A percentile compares a stretch with the other conserved stretches of the same genome.
phyloP scores from a whole-genome alignment of 2,888 invertebrate genomes.

The Torymus aiolomorphi region DNA sequence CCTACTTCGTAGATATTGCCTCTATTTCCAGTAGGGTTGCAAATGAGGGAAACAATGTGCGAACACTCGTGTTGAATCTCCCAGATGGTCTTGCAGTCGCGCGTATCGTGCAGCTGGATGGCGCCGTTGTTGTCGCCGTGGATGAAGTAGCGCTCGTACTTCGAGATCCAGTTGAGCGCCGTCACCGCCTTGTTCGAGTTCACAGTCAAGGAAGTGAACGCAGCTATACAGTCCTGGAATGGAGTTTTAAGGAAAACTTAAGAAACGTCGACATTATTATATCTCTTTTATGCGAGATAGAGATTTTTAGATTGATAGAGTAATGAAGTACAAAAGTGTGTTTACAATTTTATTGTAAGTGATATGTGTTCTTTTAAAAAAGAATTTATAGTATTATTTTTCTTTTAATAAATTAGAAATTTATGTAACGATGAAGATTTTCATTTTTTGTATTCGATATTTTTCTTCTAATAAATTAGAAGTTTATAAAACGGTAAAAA shows the following conservation, averaged over 20 bases:
- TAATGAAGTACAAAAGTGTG: too few species aligned
- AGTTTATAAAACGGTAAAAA: too few species aligned
- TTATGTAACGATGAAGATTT: too few species aligned
- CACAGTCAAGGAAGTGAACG: constrained; percentile 77
- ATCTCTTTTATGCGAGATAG: neutral
- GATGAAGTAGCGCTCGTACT: constrained; percentile 79
- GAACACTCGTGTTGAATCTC: constrained; percentile 76
- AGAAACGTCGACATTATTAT: neutral
- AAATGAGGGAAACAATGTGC: constrained; percentile 76
- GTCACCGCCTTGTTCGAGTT: constrained; percentile 76
- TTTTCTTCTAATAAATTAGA: too few species aligned
- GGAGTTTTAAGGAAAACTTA: neutral
- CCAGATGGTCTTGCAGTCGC: constrained; percentile 79
- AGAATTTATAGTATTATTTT: too few species aligned
- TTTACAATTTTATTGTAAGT: too few species aligned
- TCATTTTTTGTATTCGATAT: neutral
- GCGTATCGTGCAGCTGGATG: constrained; percentile 79
- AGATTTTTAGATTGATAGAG: neutral
- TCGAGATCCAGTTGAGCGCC: constrained; percentile 80
- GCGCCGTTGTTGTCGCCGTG: constrained; percentile 78
- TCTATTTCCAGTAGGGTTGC: constrained; percentile 78
- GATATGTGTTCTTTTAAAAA: too few species aligned
- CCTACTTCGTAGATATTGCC: constrained; percentile 74
- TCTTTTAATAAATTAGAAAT: too few species aligned
- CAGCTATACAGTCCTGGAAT: constrained; percentile 76